Percentiles rank a stretch among this genome's conserved stretches.
Conservation (phyloP, 1,140 invertebrate genomes). For the Ceratosolen solmsi region DNA sequence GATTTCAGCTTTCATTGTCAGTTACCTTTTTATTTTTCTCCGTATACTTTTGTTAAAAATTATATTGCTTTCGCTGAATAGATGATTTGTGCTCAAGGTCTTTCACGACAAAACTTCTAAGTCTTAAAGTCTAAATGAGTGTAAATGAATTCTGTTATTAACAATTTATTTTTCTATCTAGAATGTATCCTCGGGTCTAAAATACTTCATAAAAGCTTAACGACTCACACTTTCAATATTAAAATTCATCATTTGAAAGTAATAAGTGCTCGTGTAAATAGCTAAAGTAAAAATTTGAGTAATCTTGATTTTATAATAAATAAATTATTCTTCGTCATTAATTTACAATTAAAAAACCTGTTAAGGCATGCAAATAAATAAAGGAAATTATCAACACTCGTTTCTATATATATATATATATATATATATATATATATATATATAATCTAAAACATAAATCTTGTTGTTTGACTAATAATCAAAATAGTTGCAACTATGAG, state of each 20-base stretch:
- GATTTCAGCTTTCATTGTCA: constrained; percentile 35
- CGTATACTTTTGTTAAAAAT: constrained; percentile 3
- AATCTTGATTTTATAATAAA: no score
- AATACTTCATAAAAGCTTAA: neutral
- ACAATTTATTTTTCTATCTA: neutral
- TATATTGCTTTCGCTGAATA: neutral
- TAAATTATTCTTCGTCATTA: no score
- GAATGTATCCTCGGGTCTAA: neutral
- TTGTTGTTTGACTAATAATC: neutral
- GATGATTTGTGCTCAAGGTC: neutral
- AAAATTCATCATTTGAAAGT: no score
- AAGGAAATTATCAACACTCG: no score
- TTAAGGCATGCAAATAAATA: no score
- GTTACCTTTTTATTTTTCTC: constrained; percentile 27
- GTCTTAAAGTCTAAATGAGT: neutral
- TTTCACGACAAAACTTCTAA: neutral
- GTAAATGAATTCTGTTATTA: neutral
- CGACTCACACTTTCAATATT: no score
- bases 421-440: no score
- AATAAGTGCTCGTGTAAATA: no score
- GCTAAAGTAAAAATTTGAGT: no score
- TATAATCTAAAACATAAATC: no score
- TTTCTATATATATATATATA: no score
- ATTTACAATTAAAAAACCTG: no score
- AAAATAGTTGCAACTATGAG: neutral